Evolutionary conservation across 2,113 vertebrate species (phyloP).

Genomic region (Cnemophilus loriae): DNA sequence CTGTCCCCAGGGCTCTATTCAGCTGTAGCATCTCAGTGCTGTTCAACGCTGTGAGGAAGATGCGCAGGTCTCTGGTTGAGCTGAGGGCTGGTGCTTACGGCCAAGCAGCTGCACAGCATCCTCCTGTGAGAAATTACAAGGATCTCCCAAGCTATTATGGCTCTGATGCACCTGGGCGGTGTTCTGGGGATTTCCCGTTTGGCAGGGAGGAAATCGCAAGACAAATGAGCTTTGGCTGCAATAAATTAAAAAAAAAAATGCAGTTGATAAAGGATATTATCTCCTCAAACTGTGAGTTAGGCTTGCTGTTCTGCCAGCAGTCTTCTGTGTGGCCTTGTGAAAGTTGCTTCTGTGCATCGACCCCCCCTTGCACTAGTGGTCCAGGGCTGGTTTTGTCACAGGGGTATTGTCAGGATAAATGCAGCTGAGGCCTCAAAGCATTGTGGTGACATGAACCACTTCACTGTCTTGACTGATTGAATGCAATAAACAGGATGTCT

Average conservation of each 20-base stretch:
- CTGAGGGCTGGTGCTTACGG: not conserved
- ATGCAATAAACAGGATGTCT: rapidly evolving
- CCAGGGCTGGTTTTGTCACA: not conserved
- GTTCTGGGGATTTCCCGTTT: not conserved
- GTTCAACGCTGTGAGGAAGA: rapidly evolving
- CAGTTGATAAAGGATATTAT: not conserved
- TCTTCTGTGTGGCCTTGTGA: not conserved
- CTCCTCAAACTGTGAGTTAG: not conserved
- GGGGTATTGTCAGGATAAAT: not conserved
- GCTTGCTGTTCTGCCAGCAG: not conserved
- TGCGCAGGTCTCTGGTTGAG: rapidly evolving
- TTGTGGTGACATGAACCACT: rapidly evolving
- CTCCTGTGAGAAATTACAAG: not conserved
- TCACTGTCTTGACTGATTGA: not conserved
- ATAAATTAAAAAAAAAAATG: not conserved
- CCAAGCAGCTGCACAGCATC: not conserved
- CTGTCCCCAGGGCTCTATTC: not conserved
- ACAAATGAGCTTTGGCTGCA: not conserved
- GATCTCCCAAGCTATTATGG: not conserved
- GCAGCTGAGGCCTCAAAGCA: not conserved
- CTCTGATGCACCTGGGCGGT: not conserved
- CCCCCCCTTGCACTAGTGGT: not conserved
- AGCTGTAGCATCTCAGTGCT: not conserved
- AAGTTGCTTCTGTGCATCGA: not conserved
- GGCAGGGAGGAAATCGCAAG: not conserved